Conservation (phyloP, 2,888 invertebrate species). For the Ditula angustiorana region DNA sequence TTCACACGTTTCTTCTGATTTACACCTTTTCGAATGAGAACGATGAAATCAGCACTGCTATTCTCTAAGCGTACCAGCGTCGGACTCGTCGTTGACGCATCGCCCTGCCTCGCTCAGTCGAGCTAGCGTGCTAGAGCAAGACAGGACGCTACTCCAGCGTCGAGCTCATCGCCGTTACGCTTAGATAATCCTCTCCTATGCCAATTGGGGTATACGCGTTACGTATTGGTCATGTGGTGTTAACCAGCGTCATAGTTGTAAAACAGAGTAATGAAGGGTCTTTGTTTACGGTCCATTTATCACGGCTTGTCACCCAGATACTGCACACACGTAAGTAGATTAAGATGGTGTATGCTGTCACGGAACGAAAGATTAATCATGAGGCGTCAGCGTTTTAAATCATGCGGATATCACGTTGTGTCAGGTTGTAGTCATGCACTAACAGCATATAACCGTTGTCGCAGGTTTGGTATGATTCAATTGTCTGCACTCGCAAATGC, state of each 20-base stretch:
- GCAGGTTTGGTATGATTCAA: too few species aligned
- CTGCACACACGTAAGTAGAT: background rate
- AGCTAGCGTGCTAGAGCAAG: too few species aligned
- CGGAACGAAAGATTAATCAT: constrained; percentile 14
- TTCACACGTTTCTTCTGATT: background rate
- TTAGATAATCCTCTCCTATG: too few species aligned
- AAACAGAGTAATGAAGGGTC: background rate
- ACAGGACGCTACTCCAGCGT: too few species aligned
- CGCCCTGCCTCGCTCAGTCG: too few species aligned
- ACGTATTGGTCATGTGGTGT: background rate
- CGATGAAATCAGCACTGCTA: background rate
- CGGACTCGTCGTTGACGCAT: too few species aligned
- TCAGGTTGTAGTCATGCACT: constrained; percentile 43
- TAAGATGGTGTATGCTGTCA: constrained; percentile 6
- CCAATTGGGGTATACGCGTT: too few species aligned
- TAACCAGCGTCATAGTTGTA: background rate
- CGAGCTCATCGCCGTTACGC: too few species aligned
- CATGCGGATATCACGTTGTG: background rate
- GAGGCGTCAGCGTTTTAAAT: background rate
- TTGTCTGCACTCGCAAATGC: too few species aligned
- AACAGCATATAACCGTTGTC: constrained; percentile 45
- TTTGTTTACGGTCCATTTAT: background rate
- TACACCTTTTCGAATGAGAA: background rate
- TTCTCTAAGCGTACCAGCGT: too few species aligned
- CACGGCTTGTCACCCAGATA: background rate